phyloP scores from a whole-genome alignment of 2,888 invertebrate genomes.

The Galerucella nymphaeae region DNA sequence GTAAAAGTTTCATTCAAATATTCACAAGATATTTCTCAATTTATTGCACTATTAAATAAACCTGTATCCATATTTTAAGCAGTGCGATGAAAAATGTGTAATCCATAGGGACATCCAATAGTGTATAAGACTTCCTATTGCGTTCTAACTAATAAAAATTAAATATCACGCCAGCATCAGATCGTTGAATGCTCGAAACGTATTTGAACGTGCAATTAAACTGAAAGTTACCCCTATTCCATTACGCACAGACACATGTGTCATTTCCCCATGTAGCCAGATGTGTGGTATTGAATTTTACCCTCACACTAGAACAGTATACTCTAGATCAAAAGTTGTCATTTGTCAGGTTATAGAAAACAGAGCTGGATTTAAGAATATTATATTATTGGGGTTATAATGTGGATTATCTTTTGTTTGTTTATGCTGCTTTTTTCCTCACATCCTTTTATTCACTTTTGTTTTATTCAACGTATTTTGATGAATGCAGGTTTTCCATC shows the following conservation, averaged over 20 bases:
- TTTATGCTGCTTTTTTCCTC: too few species aligned
- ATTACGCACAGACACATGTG: slow-evolving; percentile 41
- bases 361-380: slow-evolving; percentile 9
- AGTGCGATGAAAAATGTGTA: background rate
- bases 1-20: too few species aligned
- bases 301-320: slow-evolving; percentile 40
- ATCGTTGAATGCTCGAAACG: slow-evolving; percentile 25
- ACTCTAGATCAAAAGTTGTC: slow-evolving; percentile 38
- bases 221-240: slow-evolving; percentile 39
- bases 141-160: slow-evolving; percentile 36
- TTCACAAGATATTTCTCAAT: too few species aligned
- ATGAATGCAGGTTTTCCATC: too few species aligned
- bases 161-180: slow-evolving; percentile 31
- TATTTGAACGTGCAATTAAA: slow-evolving; percentile 41
- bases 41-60: too few species aligned
- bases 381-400: background rate
- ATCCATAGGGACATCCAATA: background rate
- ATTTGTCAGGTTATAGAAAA: slow-evolving; percentile 38
- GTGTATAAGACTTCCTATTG: background rate
- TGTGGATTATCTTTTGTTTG: background rate
- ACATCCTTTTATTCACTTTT: too few species aligned
- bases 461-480: too few species aligned
- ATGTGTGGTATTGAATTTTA: slow-evolving; percentile 44
- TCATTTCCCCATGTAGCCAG: slow-evolving; percentile 45
- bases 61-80: too few species aligned